Evolutionary conservation across 2,888 invertebrate genomes (phyloP), one percentile per base, ranked within the genome.

Genomic region (Oxyscelio sp.): DNA sequence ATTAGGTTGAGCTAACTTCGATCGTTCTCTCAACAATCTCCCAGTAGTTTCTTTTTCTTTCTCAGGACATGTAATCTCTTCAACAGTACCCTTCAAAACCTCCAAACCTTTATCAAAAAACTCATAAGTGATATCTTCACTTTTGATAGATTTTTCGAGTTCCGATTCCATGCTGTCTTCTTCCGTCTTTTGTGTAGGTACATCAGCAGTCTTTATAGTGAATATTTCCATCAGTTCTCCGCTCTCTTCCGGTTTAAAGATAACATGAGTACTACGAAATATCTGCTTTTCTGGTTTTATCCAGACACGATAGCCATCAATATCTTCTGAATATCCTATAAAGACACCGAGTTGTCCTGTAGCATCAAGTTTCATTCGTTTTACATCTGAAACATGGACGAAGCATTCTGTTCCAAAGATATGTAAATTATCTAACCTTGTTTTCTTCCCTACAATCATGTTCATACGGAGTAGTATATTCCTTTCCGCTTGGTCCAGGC

Each of bases 381-480:
- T 31, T 34, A 71, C 17, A 15, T 65, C 50, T 1, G 70, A 74
- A 27, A 81, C 48, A 21, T 70, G 66, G 1, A 59, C 27, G 34
- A 48, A 85, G 15, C 43, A 66, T 6, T 59, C 19, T 5, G 80
- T 52, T 11, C 80, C 80, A 45, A 81, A 85, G 2, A 74, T 52
- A 11, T 73, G 71, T 2, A 85, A 27, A n/a, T n/a, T n/a, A n/a
- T n/a, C n/a, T n/a, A n/a, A n/a, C n/a, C n/a, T n/a, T 2, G 22
- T 31, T 5, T 4, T 45, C 9, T 59, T 52, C 2, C 43, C 73
- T 11, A 22, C 50, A 4, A 63, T 79, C 4, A 85, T 8, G 13
- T n/a, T 86, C 85, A 17, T 75, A 71, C 8, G 85, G 87, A 0
- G 80, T 83, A 70, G 82, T 85, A 48, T 54, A 66, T 0, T 52